Base-by-base conservation (phyloP, 2,113 vertebrate genomes). In the Pangasianodon hypophthalmus region DNA sequence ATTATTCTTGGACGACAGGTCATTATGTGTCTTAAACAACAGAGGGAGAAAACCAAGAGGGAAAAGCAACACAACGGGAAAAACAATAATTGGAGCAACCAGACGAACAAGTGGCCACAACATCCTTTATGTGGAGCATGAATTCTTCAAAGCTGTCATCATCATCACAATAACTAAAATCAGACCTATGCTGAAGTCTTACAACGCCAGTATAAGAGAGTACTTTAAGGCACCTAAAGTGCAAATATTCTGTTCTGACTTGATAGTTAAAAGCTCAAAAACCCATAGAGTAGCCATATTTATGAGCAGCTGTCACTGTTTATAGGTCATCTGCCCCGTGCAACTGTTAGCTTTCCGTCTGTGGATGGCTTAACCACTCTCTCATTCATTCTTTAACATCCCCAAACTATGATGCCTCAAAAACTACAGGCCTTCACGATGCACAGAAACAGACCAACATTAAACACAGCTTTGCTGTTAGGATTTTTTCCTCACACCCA, bases 1-100 rank as follows among this genome's bases (percentile, higher is more conserved):
- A 92, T 94, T 94, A 94, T 95, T 95, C 93, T 94, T 94, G 92
- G 93, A 95, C 93, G 93, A 91, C 93, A 87, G 91, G 89, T 94
- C 93, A 94, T 95, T 94, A 94, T 95, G 92, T 87, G 54, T 87
- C 90, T 89, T 94, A 92, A 89, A 89, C 90, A 88, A 92, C 86
- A 87, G 89, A 92, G 90, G 93, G 84, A 85, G 81, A n/a, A 85
- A 88, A 88, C 32, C 62, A 67, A 64, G 48, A 11, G 52, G n/a
- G 60, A 64, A 80, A 93, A 92, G 92, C 84, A 93, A 92, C 88
- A 80, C 88, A 83, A 91, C 88, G 4, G 80, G 14, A 90, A 87
- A 73, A 91, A 89, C 91, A 93, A 91, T 90, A 92, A 92, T 91
- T 52, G 89, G 21, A 90, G 90, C 77, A 79, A 88, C 84, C 87